A percentile compares a stretch with the other conserved stretches of the same genome.
Conservation (phyloP, 2,113 vertebrate species). For the Climacteris rufus region DNA sequence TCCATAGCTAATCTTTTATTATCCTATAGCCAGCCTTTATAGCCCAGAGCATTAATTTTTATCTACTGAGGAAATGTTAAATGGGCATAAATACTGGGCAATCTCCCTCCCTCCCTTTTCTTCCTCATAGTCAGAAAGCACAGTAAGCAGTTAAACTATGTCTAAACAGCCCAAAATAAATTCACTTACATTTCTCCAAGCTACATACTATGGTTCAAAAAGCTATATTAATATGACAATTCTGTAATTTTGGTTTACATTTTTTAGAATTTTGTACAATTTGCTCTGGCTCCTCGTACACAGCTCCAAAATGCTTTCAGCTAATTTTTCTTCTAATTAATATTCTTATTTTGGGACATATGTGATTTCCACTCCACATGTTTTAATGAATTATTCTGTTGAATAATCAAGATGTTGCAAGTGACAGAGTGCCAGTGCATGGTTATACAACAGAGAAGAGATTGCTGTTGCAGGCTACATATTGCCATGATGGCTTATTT, state of each 20-base stretch:
- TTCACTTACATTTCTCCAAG: not conserved
- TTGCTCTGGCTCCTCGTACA: not conserved
- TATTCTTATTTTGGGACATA: not conserved
- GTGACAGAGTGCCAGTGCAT: not conserved
- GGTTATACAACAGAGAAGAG: not conserved
- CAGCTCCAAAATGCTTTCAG: not conserved
- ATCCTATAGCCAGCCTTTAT: not conserved
- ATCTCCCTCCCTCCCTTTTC: not conserved
- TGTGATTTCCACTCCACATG: not conserved
- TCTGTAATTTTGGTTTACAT: not conserved
- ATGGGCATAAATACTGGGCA: not conserved
- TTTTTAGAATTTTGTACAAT: not conserved
- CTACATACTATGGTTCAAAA: not conserved
- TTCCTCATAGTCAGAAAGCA: not conserved
- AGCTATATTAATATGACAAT: not conserved
- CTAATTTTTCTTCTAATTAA: not conserved
- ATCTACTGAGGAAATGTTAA: conserved; percentile 15
- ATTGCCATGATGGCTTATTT: not conserved
- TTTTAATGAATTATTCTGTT: not conserved
- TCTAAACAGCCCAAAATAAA: not conserved
- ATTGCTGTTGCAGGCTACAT: not conserved
- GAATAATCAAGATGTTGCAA: not conserved
- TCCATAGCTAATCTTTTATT: conserved; percentile 43
- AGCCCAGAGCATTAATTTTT: conserved; percentile 13
- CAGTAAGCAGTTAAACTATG: not conserved